Base-by-base conservation (phyloP, 2,888 invertebrate genomes). In the Phrixothrix hirtus region DNA sequence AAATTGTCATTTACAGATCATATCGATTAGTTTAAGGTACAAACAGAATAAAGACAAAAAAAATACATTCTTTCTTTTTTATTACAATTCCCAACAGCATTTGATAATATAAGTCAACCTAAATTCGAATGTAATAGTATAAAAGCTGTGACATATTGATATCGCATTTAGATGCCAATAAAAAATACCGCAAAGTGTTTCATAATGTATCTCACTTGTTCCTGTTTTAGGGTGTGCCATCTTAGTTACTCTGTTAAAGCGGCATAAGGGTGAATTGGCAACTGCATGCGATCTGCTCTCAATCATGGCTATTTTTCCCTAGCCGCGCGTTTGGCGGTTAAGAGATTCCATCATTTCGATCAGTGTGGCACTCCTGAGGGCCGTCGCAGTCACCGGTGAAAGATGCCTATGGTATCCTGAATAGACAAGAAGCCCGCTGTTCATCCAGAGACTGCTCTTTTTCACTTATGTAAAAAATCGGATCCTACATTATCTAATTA, bases 301-400 rank as follows among this genome's bases (percentile, higher is more conserved):
- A 75, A 76, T 76, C 75, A 76, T 75, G 75, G 75, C 75, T 76
- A 76, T 76, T 73, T 75, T 66, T 73, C 76, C 76, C 76, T 66
- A 72, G 75, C 65, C 68, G 75, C 72, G 68, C 75, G 71, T 76
- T 76, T 72, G 72, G 74, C 69, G 75, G 75, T 75, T 76, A 75
- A 75, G 71, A 76, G 75, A 76, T 76, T 76, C 76, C 76, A 76
- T 76, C 75, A 75, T 75, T 75, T 70, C 73, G 75, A 75, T 75
- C 75, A 74, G 67, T 73, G 74, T 75, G 68, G 74, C 70, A 74
- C 76, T 73, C 75, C 67, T 64, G 76, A 75, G 76, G 71, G 72
- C 70, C 69, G 72, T 76, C 73, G 63, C 66, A 70, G 75, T 75
- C 75, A 70, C 70, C 65, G 67, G 68, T 73, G 73, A 74, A 70